These are phyloP conservation scores for Entelurus aequoreus DNA, from an alignment of 2,113 vertebrate genomes.

Conservation along the genomic window DNA sequence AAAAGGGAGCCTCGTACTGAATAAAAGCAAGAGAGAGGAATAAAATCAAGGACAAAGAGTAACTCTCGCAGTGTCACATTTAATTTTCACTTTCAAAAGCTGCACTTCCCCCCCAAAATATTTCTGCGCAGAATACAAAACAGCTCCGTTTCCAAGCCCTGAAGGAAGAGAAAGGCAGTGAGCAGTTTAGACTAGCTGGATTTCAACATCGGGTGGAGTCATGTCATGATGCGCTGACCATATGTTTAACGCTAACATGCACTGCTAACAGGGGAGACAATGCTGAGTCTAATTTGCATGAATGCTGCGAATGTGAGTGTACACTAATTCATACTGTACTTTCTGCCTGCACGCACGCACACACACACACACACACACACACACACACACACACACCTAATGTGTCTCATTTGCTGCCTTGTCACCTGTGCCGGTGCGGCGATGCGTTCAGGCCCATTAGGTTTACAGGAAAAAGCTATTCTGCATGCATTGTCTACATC, in stretches of 20 bases:
- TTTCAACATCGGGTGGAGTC: constrained; percentile 20
- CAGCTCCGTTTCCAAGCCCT: constrained; percentile 36
- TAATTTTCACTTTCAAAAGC: constrained; percentile 67
- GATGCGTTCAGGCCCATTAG: constrained; percentile 64
- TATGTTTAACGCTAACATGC: constrained; percentile 35
- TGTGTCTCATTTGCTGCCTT: constrained; percentile 15
- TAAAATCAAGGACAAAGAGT: constrained; percentile 68
- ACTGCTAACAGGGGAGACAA: constrained; percentile 16
- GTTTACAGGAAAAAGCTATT: constrained; percentile 61
- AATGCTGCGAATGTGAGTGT: constrained; percentile 3
- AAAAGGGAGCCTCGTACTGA: constrained; percentile 40
- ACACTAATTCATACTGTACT: not conserved
- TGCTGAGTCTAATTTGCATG: constrained; percentile 8
- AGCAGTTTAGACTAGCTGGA: not conserved
- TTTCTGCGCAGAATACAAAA: constrained; percentile 64
- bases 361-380: not conserved
- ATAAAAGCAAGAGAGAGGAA: constrained; percentile 25
- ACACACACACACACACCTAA: not conserved
- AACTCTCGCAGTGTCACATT: constrained; percentile 66
- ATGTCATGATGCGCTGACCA: constrained; percentile 39
- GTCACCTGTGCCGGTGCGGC: constrained; percentile 56
- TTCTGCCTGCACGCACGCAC: too few species aligned
- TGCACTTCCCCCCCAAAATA: constrained; percentile 53
- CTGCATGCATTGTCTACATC: constrained; percentile 46
- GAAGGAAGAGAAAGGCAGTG: constrained; percentile 25